These are phyloP conservation scores for Notechis scutatus DNA, from an alignment of 2,113 vertebrate genomes.

Conservation along the genomic window DNA sequence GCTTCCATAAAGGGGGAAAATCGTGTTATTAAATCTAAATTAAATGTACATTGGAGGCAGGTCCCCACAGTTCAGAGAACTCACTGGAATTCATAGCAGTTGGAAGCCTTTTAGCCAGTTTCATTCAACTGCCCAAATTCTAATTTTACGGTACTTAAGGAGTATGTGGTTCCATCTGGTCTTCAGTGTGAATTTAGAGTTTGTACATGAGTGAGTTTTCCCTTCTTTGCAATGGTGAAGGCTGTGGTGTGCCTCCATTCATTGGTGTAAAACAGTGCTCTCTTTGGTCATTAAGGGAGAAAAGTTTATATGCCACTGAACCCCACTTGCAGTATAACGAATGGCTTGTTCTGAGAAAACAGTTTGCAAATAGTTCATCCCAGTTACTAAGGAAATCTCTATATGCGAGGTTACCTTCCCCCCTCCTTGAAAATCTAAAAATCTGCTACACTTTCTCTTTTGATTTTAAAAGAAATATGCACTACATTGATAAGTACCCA, in stretches of 20 bases:
- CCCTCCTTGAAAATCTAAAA: background rate
- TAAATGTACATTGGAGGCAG: constrained; percentile 70
- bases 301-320: background rate
- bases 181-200: background rate
- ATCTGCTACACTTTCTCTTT: background rate
- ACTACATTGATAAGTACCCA: background rate
- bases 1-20: constrained; percentile 70
- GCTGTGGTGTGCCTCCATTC: fast-evolving
- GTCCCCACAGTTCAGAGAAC: constrained; percentile 36
- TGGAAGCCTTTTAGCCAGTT: constrained; percentile 18
- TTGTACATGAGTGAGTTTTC: background rate
- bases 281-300: background rate
- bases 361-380: background rate
- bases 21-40: constrained; percentile 75
- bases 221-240: fast-evolving
- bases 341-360: background rate
- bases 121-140: fast-evolving
- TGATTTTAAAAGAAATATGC: background rate
- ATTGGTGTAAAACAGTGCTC: background rate
- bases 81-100: constrained; percentile 53
- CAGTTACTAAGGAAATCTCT: background rate
- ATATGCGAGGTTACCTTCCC: background rate
- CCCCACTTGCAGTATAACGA: background rate
- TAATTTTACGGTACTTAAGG: background rate
- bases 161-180: background rate